Percentiles rank a stretch among this genome's conserved stretches.
These are phyloP conservation scores for Pogonognathellus flavescens DNA, from an alignment of 1,140 invertebrate genomes.

Conservation along the genomic window DNA sequence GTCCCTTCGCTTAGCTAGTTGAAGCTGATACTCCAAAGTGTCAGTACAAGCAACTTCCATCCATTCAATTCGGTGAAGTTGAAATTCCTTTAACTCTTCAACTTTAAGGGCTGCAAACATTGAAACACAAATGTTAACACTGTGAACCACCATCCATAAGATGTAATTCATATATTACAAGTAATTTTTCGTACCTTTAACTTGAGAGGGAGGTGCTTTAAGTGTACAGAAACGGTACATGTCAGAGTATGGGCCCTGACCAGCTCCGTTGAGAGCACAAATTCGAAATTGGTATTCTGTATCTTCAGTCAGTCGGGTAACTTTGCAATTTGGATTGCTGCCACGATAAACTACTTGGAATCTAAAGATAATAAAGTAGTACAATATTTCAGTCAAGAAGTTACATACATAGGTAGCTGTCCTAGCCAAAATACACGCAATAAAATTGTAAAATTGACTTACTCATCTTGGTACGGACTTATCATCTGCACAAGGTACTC, in stretches of 20 bases:
- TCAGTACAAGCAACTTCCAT: constrained; percentile 58
- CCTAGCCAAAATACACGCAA: no score
- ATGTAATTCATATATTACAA: no score
- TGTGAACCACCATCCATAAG: neutral
- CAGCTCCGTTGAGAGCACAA: constrained; percentile 85
- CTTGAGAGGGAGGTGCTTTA: constrained; percentile 81
- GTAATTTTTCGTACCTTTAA: constrained; percentile 76
- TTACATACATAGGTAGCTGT: no score
- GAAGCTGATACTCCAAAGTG: constrained; percentile 63
- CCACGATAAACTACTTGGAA: constrained; percentile 85
- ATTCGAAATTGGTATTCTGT: constrained; percentile 86
- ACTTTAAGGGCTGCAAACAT: constrained; percentile 58
- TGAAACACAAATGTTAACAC: neutral
- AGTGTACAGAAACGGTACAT: constrained; percentile 79
- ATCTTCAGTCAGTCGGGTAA: constrained; percentile 83
- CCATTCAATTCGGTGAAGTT: constrained; percentile 63
- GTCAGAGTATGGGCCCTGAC: constrained; percentile 82
- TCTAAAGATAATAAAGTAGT: constrained; percentile 67
- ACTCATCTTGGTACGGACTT: constrained; percentile 75
- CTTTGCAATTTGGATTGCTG: constrained; percentile 81
- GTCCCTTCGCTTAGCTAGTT: constrained; percentile 63
- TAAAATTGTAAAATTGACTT: no score
- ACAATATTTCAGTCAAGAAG: no score
- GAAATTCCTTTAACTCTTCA: constrained; percentile 52
- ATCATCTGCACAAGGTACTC: constrained; percentile 86